Percentiles rank a stretch among this genome's conserved stretches.
Evolutionary conservation across 1,140 invertebrate genomes (phyloP).

Genomic region (Bombus soroeensis): DNA sequence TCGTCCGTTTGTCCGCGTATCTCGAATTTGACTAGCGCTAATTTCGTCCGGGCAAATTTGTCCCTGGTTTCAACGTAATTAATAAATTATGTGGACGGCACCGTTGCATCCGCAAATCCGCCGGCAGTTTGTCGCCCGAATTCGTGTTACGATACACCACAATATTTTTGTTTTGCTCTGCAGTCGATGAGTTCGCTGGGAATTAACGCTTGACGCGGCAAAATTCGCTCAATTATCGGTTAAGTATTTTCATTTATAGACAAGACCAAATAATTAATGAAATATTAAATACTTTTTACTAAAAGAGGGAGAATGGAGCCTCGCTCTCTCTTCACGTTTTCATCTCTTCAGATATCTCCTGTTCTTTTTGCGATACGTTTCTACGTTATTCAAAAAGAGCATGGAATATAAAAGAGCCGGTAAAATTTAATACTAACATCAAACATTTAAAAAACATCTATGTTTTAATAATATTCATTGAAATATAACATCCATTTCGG

Average conservation of each 20-base stretch:
- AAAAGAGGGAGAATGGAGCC: too few relatives aligned
- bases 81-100: slow-evolving; percentile 38
- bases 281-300: too few relatives aligned
- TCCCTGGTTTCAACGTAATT: slow-evolving; percentile 55
- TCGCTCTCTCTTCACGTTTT: too few relatives aligned
- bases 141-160: neutral
- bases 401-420: too few relatives aligned
- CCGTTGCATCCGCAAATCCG: neutral
- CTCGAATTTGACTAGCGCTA: slow-evolving; percentile 52
- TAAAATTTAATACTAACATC: too few relatives aligned
- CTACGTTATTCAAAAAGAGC: too few relatives aligned
- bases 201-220: neutral
- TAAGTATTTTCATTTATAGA: neutral
- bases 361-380: too few relatives aligned
- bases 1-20: slow-evolving; percentile 45
- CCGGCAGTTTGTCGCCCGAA: neutral
- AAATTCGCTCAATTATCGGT: neutral
- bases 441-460: too few relatives aligned
- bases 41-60: slow-evolving; percentile 46
- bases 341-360: neutral
- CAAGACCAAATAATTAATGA: neutral
- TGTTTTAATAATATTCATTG: too few relatives aligned
- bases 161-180: neutral
- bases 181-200: neutral
- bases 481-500: too few relatives aligned